A percentile compares a stretch with the other conserved stretches of the same genome.
phyloP scores from a whole-genome alignment of 2,888 invertebrate species.

The Buathra laborator region DNA sequence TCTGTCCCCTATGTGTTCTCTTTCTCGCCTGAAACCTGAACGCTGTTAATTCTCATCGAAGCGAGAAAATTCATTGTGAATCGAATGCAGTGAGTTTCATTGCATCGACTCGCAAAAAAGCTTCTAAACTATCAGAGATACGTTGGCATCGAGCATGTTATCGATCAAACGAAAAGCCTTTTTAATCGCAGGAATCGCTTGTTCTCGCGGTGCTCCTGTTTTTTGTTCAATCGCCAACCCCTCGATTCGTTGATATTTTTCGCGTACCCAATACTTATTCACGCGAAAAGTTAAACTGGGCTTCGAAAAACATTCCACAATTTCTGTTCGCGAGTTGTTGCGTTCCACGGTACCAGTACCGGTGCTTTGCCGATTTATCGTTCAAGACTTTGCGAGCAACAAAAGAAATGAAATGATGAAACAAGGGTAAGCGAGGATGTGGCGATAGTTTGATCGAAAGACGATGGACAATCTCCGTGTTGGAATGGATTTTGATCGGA shows the following conservation, averaged over 20 bases:
- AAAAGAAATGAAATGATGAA: neutral
- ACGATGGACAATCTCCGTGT: neutral
- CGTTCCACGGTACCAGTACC: neutral
- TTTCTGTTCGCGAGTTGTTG: neutral
- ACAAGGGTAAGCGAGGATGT: neutral
- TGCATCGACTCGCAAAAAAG: neutral
- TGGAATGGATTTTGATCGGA: constrained; percentile 17
- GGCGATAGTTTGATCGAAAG: neutral
- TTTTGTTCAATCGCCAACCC: neutral
- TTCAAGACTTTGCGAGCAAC: neutral
- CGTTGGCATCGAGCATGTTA: neutral
- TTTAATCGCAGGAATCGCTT: neutral
- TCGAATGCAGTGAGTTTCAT: neutral
- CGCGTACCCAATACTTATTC: neutral
- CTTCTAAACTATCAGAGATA: neutral
- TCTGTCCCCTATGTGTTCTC: neutral
- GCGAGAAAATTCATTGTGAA: constrained; percentile 3
- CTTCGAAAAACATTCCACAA: neutral
- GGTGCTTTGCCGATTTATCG: neutral
- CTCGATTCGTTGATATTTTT: neutral
- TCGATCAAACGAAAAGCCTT: constrained; percentile 3
- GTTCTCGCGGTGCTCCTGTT: neutral
- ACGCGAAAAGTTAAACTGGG: neutral
- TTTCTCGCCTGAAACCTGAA: neutral
- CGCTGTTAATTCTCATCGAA: neutral